Evolutionary conservation across 2,888 invertebrate species (phyloP).

Genomic region (Mesochorus sp.): DNA sequence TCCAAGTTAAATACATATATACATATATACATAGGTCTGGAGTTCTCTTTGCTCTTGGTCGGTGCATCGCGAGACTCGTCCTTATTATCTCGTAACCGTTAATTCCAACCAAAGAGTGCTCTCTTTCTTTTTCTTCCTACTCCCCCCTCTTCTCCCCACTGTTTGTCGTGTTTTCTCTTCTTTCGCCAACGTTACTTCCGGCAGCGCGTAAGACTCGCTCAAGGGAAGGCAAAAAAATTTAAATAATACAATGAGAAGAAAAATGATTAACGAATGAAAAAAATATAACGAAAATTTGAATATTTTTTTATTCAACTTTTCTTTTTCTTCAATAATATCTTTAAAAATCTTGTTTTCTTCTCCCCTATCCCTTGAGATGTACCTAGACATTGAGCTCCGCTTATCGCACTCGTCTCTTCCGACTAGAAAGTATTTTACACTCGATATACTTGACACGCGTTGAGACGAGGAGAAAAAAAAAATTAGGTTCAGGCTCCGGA

Average conservation of each 20-base stretch:
- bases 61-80: conserved; percentile 66
- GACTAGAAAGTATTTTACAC: conserved; percentile 52
- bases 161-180: conserved; percentile 57
- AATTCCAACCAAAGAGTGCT: conserved; percentile 58
- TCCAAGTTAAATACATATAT: not conserved
- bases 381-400: conserved; percentile 42
- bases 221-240: conserved; percentile 1
- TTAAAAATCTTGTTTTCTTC: not conserved
- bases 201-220: conserved; percentile 53
- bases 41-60: conserved; percentile 25
- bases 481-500: conserved; percentile 1
- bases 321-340: conserved; percentile 6
- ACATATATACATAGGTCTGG: conserved; percentile 9
- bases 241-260: conserved; percentile 41
- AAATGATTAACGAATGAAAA: not conserved
- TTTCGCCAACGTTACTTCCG: conserved; percentile 59
- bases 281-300: not conserved
- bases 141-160: conserved; percentile 12
- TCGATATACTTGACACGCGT: conserved; percentile 25
- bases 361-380: conserved; percentile 41
- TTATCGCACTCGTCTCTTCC: conserved; percentile 15
- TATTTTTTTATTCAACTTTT: conserved; percentile 13
- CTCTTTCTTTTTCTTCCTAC: conserved; percentile 24
- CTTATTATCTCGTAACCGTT: conserved; percentile 68
- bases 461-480: conserved; percentile 4